Conservation (phyloP, 2,888 invertebrate species). For the Camponotus fellah region DNA sequence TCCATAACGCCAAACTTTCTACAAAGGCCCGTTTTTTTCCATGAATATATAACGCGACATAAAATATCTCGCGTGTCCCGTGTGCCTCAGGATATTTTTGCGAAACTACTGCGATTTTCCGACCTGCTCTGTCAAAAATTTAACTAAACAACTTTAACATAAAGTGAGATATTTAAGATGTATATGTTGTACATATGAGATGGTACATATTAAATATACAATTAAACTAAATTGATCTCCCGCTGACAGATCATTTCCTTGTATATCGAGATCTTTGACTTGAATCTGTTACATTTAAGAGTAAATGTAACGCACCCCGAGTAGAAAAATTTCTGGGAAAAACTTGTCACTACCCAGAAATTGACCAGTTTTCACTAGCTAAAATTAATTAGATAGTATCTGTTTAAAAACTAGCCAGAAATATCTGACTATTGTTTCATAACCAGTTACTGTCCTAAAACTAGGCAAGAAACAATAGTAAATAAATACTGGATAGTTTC, state of each 20-base stretch:
- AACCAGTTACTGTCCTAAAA: no score
- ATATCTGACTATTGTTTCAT: no score
- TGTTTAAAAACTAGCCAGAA: no score
- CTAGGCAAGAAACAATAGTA: no score
- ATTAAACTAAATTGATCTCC: neutral
- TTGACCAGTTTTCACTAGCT: no score
- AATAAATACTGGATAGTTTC: no score
- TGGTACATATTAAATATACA: neutral
- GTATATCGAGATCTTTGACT: no score
- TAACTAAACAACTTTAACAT: neutral
- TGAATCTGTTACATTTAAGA: no score
- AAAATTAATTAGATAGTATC: no score
- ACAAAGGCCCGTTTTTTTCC: constrained; percentile 55
- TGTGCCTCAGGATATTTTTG: constrained; percentile 42
- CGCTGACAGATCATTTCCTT: neutral
- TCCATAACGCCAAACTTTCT: constrained; percentile 45
- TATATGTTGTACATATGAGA: neutral
- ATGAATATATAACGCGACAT: constrained; percentile 56
- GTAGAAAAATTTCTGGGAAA: no score
- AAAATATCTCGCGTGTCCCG: constrained; percentile 45
- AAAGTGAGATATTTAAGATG: neutral
- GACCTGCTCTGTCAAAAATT: constrained; percentile 18
- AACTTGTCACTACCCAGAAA: no score
- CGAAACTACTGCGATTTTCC: constrained; percentile 39
- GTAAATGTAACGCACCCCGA: neutral